A percentile compares a stretch with the other conserved stretches of the same genome.
These are phyloP conservation scores for Leuciscus idus DNA, from an alignment of 2,113 vertebrate genomes.

Conservation along the genomic window DNA sequence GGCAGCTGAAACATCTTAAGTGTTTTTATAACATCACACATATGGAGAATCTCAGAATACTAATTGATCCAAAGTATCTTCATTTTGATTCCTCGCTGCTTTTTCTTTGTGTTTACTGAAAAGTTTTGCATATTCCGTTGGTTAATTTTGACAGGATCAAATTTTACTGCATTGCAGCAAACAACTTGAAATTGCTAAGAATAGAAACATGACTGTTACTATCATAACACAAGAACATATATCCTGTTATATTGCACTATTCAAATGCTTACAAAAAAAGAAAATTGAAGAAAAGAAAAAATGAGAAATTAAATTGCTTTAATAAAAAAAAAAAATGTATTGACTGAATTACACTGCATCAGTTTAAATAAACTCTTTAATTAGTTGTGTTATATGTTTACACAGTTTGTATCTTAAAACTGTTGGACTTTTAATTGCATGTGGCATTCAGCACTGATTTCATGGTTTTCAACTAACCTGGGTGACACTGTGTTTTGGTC, in stretches of 20 bases:
- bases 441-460: not conserved
- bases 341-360: not conserved
- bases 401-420: not conserved
- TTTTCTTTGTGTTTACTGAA: not conserved
- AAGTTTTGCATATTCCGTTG: not conserved
- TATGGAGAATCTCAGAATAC: not conserved
- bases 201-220: not conserved
- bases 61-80: conserved; percentile 13
- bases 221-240: not conserved
- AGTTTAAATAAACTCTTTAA: not conserved
- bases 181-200: not conserved
- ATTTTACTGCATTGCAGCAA: conserved; percentile 36
- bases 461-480: not conserved
- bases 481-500: not conserved
- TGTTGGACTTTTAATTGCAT: not conserved
- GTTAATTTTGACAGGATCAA: not conserved
- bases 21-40: conserved; percentile 30
- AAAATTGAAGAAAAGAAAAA: not conserved
- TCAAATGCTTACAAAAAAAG: not conserved
- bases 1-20: conserved; percentile 47
- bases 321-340: not conserved
- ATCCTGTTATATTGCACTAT: not conserved
- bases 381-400: not conserved
- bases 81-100: conserved; percentile 18
- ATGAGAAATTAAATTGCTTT: not conserved